These are phyloP conservation scores for Polydrusus cervinus DNA, from an alignment of 2,888 invertebrate species.

Conservation along the genomic window DNA sequence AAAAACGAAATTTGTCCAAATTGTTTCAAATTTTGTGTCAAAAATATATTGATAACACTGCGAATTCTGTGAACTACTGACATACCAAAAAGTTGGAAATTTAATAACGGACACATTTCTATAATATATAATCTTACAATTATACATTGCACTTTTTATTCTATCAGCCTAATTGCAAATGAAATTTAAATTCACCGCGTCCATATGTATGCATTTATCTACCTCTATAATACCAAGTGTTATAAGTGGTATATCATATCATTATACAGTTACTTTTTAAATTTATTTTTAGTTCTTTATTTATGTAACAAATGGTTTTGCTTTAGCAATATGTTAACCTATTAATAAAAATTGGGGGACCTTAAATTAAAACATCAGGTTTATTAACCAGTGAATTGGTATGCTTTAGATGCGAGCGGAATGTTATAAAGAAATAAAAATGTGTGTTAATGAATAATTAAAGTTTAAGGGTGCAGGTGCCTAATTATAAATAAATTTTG, in stretches of 20 bases:
- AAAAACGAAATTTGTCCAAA: no score
- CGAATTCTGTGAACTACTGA: no score
- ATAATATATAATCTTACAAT: no score
- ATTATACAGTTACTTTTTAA: slow-evolving; percentile 36
- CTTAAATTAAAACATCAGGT: slow-evolving; percentile 17
- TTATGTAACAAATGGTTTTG: slow-evolving; percentile 29
- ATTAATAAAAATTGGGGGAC: slow-evolving; percentile 39
- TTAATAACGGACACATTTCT: no score
- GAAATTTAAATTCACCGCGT: background rate
- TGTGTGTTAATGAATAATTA: background rate
- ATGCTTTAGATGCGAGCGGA: background rate
- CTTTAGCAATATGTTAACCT: slow-evolving; percentile 16
- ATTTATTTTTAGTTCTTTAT: slow-evolving; percentile 41
- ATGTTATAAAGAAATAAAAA: background rate
- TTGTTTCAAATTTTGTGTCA: no score
- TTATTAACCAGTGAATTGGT: background rate
- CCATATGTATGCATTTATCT: slow-evolving; percentile 4
- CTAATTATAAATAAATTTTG: no score
- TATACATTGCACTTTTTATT: background rate
- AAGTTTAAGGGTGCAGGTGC: no score
- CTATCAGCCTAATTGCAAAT: slow-evolving; percentile 7
- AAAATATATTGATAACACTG: no score
- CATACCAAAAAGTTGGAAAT: no score
- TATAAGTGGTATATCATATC: slow-evolving; percentile 16
- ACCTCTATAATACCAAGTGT: slow-evolving; percentile 20